These are phyloP conservation scores for Austrolebias charrua DNA, from an alignment of 2,797 vertebrate genomes.

Conservation along the genomic window DNA sequence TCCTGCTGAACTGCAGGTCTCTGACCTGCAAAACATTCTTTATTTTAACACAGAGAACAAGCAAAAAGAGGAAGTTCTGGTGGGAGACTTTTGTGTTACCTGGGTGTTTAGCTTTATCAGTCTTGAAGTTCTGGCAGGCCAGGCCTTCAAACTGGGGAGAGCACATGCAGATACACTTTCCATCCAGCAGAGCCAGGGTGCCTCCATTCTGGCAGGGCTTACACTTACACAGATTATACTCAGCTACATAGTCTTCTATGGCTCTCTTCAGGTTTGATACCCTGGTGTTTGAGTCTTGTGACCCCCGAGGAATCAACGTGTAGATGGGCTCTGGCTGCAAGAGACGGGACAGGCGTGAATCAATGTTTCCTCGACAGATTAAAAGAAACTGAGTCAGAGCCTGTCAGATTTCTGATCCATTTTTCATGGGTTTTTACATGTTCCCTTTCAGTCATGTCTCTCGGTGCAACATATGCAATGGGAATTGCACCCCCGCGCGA, in stretches of 20 bases:
- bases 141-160: conserved; percentile 73
- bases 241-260: conserved; percentile 80
- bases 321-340: conserved; percentile 85
- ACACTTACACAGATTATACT: conserved; percentile 88
- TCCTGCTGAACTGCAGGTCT: conserved; percentile 32
- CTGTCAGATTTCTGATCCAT: no score
- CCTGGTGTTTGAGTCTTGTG: conserved; percentile 75
- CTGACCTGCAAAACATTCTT: conserved; percentile 17
- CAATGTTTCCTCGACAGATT: neutral
- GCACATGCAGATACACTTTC: conserved; percentile 85
- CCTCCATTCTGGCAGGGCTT: conserved; percentile 88
- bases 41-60: neutral
- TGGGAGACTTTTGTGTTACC: conserved; percentile 30
- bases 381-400: no score
- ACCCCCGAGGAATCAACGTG: conserved; percentile 80
- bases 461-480: no score
- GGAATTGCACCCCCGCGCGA: no score
- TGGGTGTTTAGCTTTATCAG: neutral
- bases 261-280: conserved; percentile 83
- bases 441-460: no score
- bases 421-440: no score
- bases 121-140: conserved; percentile 82
- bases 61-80: neutral
- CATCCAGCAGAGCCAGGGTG: conserved; percentile 81
- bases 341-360: neutral